Conservation (phyloP, 30 jellyfish, hydroid and myxozoan genomes). For the Turritopsis rubra region DNA sequence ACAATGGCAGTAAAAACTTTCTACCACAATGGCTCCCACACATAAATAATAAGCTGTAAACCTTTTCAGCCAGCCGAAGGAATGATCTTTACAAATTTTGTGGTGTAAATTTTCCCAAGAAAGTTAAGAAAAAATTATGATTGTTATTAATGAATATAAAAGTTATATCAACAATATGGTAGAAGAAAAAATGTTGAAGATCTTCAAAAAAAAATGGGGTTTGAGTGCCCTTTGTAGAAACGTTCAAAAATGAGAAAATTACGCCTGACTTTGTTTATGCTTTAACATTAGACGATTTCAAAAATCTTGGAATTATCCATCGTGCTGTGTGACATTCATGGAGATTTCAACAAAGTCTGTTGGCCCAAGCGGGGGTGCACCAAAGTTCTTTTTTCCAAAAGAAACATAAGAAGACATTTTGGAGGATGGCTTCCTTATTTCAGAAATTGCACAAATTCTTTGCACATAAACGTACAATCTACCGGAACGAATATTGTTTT, state of each 20-base stretch:
- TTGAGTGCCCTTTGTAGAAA: background rate
- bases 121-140: too few relatives aligned
- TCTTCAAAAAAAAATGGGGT: background rate
- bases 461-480: conserved; percentile 34
- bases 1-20: too few relatives aligned
- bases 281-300: conserved; percentile 12
- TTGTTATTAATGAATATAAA: too few relatives aligned
- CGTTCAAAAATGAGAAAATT: background rate
- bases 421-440: conserved; percentile 31
- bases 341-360: conserved; percentile 15
- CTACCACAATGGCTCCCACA: too few relatives aligned
- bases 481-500: conserved; percentile 36
- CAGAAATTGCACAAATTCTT: conserved; percentile 25
- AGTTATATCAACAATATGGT: too few relatives aligned
- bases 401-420: conserved; percentile 5
- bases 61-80: too few relatives aligned
- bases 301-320: conserved; percentile 26
- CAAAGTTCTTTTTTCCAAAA: conserved; percentile 33
- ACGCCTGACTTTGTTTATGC: background rate
- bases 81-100: too few relatives aligned
- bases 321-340: conserved; percentile 2
- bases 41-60: too few relatives aligned
- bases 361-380: conserved; percentile 32
- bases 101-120: too few relatives aligned
- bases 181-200: background rate